Percentiles rank a stretch among this genome's conserved stretches.
Evolutionary conservation across 2,113 vertebrate genomes (phyloP).

Genomic region (Acanthochromis polyacanthus): DNA sequence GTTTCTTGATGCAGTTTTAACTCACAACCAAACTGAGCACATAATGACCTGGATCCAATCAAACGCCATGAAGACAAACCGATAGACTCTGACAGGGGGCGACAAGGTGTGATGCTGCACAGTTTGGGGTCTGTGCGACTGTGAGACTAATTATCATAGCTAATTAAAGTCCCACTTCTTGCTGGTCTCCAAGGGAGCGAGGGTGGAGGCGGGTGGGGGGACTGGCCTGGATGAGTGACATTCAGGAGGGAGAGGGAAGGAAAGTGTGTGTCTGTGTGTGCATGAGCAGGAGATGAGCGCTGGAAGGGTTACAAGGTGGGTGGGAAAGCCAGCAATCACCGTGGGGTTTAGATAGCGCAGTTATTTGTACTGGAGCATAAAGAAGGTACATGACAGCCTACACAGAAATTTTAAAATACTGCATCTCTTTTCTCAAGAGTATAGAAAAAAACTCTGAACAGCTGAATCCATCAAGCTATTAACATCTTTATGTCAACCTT

Average conservation of each 20-base stretch:
- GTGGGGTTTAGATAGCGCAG: not conserved
- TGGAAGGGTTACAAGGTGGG: conserved; percentile 26
- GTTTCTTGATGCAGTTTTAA: conserved; percentile 12
- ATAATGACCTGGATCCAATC: conserved; percentile 29
- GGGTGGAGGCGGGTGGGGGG: not conserved
- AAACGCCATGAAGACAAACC: conserved; percentile 11
- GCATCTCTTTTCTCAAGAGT: no score
- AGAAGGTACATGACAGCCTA: not conserved
- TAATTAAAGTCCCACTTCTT: conserved; percentile 82
- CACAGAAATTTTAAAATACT: not conserved
- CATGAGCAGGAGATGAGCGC: not conserved
- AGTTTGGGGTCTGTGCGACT: conserved; percentile 51
- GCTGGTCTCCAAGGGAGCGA: conserved; percentile 70
- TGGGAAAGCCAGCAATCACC: not conserved
- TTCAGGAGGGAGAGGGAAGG: conserved; percentile 36
- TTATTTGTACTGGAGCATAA: conserved; percentile 4
- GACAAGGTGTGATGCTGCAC: conserved; percentile 47
- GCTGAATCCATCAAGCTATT: not conserved
- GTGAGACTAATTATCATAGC: conserved; percentile 74
- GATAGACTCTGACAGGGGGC: conserved; percentile 36
- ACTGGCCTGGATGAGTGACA: conserved; percentile 74
- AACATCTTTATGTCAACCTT: not conserved
- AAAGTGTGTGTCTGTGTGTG: not conserved
- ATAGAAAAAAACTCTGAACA: no score
- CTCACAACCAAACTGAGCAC: conserved; percentile 5